Base-by-base conservation (phyloP, 2,797 vertebrate genomes). In the Cryptoprocta ferox region DNA sequence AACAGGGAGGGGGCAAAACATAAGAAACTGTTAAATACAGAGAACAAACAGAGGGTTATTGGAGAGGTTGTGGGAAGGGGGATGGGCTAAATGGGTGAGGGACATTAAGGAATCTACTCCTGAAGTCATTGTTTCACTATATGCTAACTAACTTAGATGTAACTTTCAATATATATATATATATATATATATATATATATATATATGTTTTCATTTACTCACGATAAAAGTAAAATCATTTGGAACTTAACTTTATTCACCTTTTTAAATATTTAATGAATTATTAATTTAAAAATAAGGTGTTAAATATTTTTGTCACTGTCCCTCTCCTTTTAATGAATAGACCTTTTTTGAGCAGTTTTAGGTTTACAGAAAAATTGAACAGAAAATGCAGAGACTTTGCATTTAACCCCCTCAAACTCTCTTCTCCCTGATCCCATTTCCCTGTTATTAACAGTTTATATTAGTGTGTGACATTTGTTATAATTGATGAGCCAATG, bases 281-380 rank as follows among this genome's bases (percentile, higher is more conserved):
- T 89, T 93, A 65, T 39, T 87, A 83, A 42, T 24, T 84, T 83
- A 79, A 91, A 89, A 96, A 81, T 35, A 92, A 79, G 21, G 63
- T 5, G 26, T n/a, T 59, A 32, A 37, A 1, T 87, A 28, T 82
- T 94, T 96, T 42, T 45, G 45, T 56, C 16, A 28, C 5, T 86
- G 5, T 7, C 37, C 70, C 18, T 39, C 4, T 78, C 9, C 35
- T 66, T 83, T 83, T 42, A 65, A 53, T 37, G 70, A 79, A 16
- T 42, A 68, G 6, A 37, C 7, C 8, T 35, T 79, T 68, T 71
- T 42, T 42, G 30, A 92, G 42, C 18, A 84, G 19, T 59, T 95
- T 89, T 94, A 76, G 39, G 32, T 63, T 45, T 63, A 81, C 2
- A 89, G 80, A 65, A 86, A 80, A 92, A 50, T 37, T 81, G 16